These are phyloP conservation scores for Andrena dorsata DNA, from an alignment of 2,888 invertebrate species.

Conservation along the genomic window DNA sequence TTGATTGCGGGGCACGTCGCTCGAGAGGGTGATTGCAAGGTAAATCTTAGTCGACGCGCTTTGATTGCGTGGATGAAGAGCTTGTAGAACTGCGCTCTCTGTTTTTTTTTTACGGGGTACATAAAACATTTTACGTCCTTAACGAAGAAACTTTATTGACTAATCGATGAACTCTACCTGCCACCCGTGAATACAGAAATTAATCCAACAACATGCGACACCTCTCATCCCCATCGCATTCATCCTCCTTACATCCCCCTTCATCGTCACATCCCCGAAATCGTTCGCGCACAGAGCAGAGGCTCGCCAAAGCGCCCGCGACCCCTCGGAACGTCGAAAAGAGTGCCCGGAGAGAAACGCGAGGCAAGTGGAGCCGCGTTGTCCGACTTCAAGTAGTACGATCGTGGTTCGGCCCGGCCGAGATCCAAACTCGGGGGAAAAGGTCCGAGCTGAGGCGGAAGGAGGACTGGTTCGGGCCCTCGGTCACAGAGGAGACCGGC, in stretches of 20 bases:
- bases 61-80: not conserved
- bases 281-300: conserved; percentile 13
- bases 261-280: not conserved
- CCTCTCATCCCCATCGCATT: not conserved
- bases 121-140: no score
- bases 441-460: conserved; percentile 33
- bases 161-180: no score
- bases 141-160: no score
- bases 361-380: not conserved
- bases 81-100: not conserved
- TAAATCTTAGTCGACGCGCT: conserved; percentile 16
- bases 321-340: conserved; percentile 6
- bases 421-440: conserved; percentile 18
- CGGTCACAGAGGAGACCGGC: conserved; percentile 53
- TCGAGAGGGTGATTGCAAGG: conserved; percentile 10
- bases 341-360: not conserved
- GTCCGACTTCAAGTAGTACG: conserved; percentile 30
- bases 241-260: not conserved
- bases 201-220: no score
- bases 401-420: conserved; percentile 39
- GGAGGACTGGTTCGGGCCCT: conserved; percentile 46
- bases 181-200: no score
- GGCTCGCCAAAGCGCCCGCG: conserved; percentile 15
- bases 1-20: not conserved
- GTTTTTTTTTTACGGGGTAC: not conserved